Percentiles rank a stretch among this genome's conserved stretches.
phyloP scores from a whole-genome alignment of 2,113 vertebrate species.

The Cheirogaleus medius region DNA sequence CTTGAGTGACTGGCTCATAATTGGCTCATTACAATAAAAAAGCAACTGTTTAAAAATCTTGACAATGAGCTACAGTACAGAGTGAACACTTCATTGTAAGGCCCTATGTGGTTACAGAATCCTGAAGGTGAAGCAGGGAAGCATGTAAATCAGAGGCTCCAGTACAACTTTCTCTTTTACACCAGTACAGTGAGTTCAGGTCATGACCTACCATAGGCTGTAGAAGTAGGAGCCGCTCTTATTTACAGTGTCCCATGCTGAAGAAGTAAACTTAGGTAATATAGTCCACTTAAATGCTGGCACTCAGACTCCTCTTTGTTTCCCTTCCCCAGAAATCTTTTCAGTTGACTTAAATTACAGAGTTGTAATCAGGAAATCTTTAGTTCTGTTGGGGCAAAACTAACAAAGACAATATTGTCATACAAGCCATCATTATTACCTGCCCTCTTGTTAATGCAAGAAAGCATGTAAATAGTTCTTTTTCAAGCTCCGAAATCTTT shows the following conservation, averaged over 20 bases:
- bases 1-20: conserved; percentile 81
- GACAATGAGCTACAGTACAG: conserved; percentile 75
- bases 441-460: conserved; percentile 55
- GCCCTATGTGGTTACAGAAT: conserved; percentile 38
- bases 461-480: conserved; percentile 44
- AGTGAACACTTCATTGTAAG: conserved; percentile 68
- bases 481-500: conserved; percentile 54
- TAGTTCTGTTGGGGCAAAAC: conserved; percentile 69
- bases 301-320: conserved; percentile 72
- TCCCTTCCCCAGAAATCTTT: conserved; percentile 67
- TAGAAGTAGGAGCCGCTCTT: conserved; percentile 1
- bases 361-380: conserved; percentile 75
- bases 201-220: conserved; percentile 50
- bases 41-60: conserved; percentile 80
- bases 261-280: conserved; percentile 70
- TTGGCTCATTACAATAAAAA: conserved; percentile 80
- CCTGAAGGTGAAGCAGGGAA: conserved; percentile 65
- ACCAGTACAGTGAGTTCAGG: conserved; percentile 35
- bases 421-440: conserved; percentile 64
- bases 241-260: conserved; percentile 38
- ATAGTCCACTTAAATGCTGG: conserved; percentile 59
- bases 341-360: conserved; percentile 80
- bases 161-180: conserved; percentile 57
- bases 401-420: conserved; percentile 74
- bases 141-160: conserved; percentile 10